Percentiles rank a stretch among this genome's conserved stretches.
Evolutionary conservation across 2,797 vertebrate species (phyloP).

Genomic region (Malacoraja senta): DNA sequence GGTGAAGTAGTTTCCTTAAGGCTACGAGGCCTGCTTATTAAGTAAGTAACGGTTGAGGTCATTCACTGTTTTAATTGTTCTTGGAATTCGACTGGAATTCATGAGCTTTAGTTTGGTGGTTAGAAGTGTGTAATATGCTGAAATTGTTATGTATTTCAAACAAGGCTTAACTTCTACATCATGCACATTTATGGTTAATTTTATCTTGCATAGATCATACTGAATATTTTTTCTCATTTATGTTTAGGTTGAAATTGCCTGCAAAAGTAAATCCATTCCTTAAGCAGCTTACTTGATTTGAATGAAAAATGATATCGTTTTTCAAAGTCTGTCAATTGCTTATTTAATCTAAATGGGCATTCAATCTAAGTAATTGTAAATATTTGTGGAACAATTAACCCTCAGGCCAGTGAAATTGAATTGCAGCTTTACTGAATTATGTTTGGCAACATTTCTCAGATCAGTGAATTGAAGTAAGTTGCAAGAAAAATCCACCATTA

Average conservation of each 20-base stretch:
- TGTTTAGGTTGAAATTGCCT: neutral
- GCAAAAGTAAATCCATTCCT: neutral
- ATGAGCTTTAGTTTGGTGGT: neutral
- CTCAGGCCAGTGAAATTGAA: neutral
- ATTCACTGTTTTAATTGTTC: neutral
- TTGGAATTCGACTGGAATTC: neutral
- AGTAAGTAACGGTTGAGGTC: neutral
- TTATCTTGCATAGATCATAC: neutral
- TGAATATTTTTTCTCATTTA: neutral
- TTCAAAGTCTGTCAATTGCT: slow-evolving; percentile 5
- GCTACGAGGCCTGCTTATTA: neutral
- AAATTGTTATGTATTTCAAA: neutral
- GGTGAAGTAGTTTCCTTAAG: neutral
- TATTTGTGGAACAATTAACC: neutral
- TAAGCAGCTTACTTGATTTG: neutral
- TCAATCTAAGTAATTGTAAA: neutral
- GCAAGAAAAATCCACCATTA: neutral
- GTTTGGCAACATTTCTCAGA: neutral
- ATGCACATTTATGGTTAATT: neutral
- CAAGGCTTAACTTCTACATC: neutral
- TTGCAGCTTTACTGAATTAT: neutral
- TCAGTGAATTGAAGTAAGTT: neutral
- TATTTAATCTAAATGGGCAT: slow-evolving; percentile 12
- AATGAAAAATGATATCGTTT: neutral
- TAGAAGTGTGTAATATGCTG: neutral